Conservation (phyloP, 1,140 invertebrate species). For the Drosophila auraria region DNA sequence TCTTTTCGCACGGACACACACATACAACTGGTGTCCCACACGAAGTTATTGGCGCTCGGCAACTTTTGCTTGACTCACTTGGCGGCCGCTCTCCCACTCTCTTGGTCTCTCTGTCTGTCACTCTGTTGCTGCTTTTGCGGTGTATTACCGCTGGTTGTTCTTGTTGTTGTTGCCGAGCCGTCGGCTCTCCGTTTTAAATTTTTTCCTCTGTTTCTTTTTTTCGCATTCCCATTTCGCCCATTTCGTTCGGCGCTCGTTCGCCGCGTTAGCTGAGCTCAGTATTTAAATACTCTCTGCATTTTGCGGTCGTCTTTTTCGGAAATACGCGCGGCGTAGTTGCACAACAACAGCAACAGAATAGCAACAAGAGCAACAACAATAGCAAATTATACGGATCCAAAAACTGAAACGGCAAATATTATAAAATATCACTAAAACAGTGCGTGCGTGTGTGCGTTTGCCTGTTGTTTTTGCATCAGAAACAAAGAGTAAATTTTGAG, state of each 20-base stretch:
- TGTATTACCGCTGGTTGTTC: slow-evolving; percentile 11
- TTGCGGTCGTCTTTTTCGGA: slow-evolving; percentile 77
- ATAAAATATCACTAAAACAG: slow-evolving; percentile 62
- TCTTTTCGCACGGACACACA: slow-evolving; percentile 28
- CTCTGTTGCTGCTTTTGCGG: slow-evolving; percentile 27
- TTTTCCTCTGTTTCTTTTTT: slow-evolving; percentile 25
- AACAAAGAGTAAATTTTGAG: background rate
- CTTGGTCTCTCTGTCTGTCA: slow-evolving; percentile 6
- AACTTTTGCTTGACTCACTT: slow-evolving; percentile 30
- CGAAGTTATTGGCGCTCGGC: slow-evolving; percentile 43
- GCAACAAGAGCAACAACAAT: slow-evolving; percentile 37
- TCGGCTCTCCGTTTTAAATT: slow-evolving; percentile 8
- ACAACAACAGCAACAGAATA: slow-evolving; percentile 42
- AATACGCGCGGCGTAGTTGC: slow-evolving; percentile 73
- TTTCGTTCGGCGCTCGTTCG: slow-evolving; percentile 31
- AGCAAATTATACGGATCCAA: slow-evolving; percentile 34
- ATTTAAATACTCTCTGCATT: slow-evolving; percentile 78
- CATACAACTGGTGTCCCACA: slow-evolving; percentile 1
- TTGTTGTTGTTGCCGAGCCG: slow-evolving; percentile 20
- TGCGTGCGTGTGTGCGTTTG: slow-evolving; percentile 33
- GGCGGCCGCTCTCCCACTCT: slow-evolving; percentile 26
- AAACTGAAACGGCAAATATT: slow-evolving; percentile 52
- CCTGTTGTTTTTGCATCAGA: slow-evolving; percentile 27
- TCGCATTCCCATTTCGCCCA: slow-evolving; percentile 37
- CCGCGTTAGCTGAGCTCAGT: slow-evolving; percentile 61